These are phyloP conservation scores for Drosophila willistoni DNA, from an alignment of 1,140 invertebrate genomes.

Conservation along the genomic window DNA sequence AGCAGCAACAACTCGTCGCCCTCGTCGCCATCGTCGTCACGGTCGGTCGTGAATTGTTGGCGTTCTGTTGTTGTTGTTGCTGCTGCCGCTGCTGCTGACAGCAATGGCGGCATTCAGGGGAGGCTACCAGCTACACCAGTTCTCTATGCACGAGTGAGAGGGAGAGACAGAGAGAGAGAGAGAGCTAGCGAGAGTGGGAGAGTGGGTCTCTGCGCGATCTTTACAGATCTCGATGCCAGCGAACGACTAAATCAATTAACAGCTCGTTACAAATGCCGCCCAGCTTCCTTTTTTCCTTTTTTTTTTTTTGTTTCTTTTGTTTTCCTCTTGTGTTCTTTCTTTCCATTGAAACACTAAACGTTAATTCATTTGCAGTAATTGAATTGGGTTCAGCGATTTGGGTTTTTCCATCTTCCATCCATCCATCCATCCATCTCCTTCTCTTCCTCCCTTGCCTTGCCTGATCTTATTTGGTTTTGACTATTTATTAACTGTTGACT, in stretches of 20 bases:
- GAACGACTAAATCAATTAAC: constrained; percentile 80
- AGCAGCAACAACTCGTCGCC: constrained; percentile 24
- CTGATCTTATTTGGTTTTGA: not conserved
- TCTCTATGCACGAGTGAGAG: not conserved
- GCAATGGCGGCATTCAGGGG: constrained; percentile 76
- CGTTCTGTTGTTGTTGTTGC: constrained; percentile 32
- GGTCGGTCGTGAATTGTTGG: constrained; percentile 63
- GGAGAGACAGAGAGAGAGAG: not conserved
- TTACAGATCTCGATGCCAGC: constrained; percentile 37
- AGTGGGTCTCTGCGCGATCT: constrained; percentile 1
- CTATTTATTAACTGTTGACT: constrained; percentile 79
- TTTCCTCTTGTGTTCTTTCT: too few relatives aligned
- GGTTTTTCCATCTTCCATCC: constrained; percentile 33
- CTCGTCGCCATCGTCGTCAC: constrained; percentile 57
- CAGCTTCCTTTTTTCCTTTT: constrained; percentile 41
- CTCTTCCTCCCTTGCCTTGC: not conserved
- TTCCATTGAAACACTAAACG: constrained; percentile 48
- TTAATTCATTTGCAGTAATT: constrained; percentile 67
- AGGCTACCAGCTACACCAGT: not conserved
- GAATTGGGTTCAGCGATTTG: constrained; percentile 39
- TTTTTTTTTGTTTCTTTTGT: constrained; percentile 20
- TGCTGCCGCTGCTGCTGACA: constrained; percentile 64
- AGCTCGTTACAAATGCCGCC: constrained; percentile 72
- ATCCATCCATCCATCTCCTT: not conserved
- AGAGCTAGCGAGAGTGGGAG: not conserved